Base-by-base conservation (phyloP, 1,140 invertebrate species). In the Neocloeon triangulifer region DNA sequence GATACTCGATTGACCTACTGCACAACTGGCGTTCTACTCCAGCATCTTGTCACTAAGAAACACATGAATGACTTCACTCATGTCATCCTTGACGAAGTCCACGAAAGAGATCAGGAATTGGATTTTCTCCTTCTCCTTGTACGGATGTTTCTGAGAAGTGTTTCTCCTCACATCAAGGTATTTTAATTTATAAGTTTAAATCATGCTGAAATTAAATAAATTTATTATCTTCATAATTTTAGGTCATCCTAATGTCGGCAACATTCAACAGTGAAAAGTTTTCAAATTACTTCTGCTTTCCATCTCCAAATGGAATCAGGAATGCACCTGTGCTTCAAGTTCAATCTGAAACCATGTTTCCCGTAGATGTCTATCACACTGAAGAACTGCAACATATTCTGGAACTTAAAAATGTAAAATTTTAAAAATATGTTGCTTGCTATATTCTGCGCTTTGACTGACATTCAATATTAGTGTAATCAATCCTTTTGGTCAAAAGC, bases 61-160 rank as follows among this genome's bases (percentile, higher is more conserved):
- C 51, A 58, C 23, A 48, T 75, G 33, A 43, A 53, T 14, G 56
- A 60, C 16, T 73, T 61, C 37, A 91, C 91, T 1, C 92, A 98
- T 50, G 67, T 98, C 27, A 74, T 98, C 43, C 55, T 98, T 5
- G 89, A 89, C 54, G 82, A 94, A 52, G 74, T 98, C 13, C 94
- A 99, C 49, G 92, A 98, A 57, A 59, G 94, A 14, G 79, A 89
- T 46, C 69, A 82, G 48, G 84, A 97, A 34, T 85, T 86, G 61
- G 89, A 74, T 65, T 92, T 98, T 48, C 53, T 95, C 4, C 47
- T 99, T 5, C 61, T 94, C 12, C 56, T 95, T 9, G 61, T 97
- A 1, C 69, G 75, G 34, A 80, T 78, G 31, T 52, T 91, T 10
- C 46, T 89, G n/a, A 61, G 62, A 23, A 69, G 66, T 1, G 75